Percentiles rank a stretch among this genome's conserved stretches.
Evolutionary conservation across 2,113 vertebrate genomes (phyloP).

Genomic region (Myanophis thanlyinensis): DNA sequence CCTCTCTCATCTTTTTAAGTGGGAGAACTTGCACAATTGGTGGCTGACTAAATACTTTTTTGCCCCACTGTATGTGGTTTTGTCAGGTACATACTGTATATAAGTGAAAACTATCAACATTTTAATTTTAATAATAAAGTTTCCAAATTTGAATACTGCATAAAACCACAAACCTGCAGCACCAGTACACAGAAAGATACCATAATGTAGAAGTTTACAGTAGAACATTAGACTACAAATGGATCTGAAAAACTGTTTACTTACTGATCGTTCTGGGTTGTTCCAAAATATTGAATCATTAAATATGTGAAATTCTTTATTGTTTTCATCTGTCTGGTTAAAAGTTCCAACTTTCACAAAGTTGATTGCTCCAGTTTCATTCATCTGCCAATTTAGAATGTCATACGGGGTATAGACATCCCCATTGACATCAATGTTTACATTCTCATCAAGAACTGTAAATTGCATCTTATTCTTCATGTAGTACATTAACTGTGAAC

Average conservation of each 20-base stretch:
- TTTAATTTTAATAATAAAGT: background rate
- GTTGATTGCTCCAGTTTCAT: conserved; percentile 59
- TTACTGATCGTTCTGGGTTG: conserved; percentile 67
- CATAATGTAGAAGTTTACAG: background rate
- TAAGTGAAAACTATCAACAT: background rate
- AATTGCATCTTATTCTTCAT: conserved; percentile 73
- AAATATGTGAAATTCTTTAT: conserved; percentile 53
- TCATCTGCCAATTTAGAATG: conserved; percentile 80
- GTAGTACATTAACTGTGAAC: conserved; percentile 80
- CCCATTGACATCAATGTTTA: conserved; percentile 66
- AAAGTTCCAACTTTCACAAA: conserved; percentile 75
- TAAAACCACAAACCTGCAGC: background rate
- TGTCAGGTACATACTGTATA: background rate
- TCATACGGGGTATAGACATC: conserved; percentile 77
- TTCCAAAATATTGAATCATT: conserved; percentile 79
- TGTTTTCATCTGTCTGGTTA: conserved; percentile 42
- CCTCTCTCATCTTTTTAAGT: too few species aligned
- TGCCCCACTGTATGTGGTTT: background rate
- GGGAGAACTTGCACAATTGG: too few species aligned
- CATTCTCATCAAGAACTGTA: conserved; percentile 68
- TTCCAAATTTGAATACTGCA: background rate
- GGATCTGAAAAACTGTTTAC: conserved; percentile 20
- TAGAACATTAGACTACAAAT: conserved; percentile 40
- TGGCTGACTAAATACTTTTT: too few species aligned
- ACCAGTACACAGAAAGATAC: background rate